phyloP scores from a whole-genome alignment of 2,797 vertebrate genomes.

The Scyliorhinus canicula region DNA sequence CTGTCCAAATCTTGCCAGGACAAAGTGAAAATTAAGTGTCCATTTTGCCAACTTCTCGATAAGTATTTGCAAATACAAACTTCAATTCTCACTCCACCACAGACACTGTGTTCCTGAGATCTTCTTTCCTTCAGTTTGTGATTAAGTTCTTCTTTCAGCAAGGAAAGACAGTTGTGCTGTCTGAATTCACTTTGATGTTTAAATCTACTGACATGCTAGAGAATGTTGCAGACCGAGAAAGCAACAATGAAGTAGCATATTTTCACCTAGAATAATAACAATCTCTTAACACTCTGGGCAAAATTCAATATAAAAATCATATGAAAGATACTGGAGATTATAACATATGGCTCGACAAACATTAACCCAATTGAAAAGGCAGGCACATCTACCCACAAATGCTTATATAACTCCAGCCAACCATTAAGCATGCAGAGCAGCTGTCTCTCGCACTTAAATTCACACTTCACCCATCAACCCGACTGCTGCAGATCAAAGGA shows the following conservation, averaged over 20 bases:
- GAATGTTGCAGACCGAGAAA: neutral
- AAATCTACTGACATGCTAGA: neutral
- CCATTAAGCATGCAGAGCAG: neutral
- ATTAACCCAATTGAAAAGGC: neutral
- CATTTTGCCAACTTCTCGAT: neutral
- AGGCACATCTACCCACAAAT: neutral
- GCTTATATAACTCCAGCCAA: neutral
- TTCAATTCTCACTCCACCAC: neutral
- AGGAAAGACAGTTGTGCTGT: neutral
- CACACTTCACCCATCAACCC: neutral
- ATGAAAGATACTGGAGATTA: neutral
- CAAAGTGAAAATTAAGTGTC: conserved; percentile 17
- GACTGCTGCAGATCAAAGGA: neutral
- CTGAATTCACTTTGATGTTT: neutral
- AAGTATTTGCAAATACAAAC: conserved; percentile 5
- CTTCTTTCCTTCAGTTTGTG: neutral
- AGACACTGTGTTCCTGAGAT: neutral
- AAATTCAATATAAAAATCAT: neutral
- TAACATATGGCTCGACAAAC: neutral
- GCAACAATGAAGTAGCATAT: neutral
- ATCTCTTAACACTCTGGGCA: neutral
- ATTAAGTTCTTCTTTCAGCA: neutral
- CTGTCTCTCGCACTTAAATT: neutral
- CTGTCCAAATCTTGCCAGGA: neutral
- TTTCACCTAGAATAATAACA: neutral